phyloP scores from a whole-genome alignment of 2,797 vertebrate species.

The Eospalax fontanierii region DNA sequence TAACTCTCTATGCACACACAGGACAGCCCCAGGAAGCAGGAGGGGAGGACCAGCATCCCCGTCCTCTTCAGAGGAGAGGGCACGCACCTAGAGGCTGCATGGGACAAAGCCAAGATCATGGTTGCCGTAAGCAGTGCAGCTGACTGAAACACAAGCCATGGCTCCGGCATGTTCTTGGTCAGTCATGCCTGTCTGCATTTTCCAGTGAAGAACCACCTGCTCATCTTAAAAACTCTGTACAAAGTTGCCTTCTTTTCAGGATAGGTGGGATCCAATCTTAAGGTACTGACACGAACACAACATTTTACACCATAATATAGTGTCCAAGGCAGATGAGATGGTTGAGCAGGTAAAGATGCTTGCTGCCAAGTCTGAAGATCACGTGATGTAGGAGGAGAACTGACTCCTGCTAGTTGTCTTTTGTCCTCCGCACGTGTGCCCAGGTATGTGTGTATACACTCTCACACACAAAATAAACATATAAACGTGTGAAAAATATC shows the following conservation, averaged over 20 bases:
- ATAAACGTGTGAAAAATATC: not conserved
- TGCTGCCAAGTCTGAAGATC: not conserved
- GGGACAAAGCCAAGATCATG: not conserved
- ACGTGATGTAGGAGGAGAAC: too few species aligned
- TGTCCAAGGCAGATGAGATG: not conserved
- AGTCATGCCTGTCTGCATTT: not conserved
- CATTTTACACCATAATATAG: not conserved
- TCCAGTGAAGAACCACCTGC: not conserved
- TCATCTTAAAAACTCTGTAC: not conserved
- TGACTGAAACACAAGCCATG: not conserved
- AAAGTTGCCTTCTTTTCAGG: not conserved
- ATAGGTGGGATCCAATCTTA: not conserved
- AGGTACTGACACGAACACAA: not conserved
- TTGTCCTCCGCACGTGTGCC: not conserved
- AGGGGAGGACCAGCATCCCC: fast-evolving
- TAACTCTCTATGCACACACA: not conserved
- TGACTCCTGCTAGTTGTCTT: too few species aligned
- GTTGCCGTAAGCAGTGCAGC: not conserved
- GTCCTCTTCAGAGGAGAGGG: not conserved
- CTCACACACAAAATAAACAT: not conserved
- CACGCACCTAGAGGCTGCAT: not conserved
- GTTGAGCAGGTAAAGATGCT: not conserved
- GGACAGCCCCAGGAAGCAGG: not conserved
- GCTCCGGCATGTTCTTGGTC: not conserved
- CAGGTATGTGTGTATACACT: not conserved